Evolutionary conservation across 2,797 vertebrate species (phyloP).

Genomic region (Lateolabrax maculatus): DNA sequence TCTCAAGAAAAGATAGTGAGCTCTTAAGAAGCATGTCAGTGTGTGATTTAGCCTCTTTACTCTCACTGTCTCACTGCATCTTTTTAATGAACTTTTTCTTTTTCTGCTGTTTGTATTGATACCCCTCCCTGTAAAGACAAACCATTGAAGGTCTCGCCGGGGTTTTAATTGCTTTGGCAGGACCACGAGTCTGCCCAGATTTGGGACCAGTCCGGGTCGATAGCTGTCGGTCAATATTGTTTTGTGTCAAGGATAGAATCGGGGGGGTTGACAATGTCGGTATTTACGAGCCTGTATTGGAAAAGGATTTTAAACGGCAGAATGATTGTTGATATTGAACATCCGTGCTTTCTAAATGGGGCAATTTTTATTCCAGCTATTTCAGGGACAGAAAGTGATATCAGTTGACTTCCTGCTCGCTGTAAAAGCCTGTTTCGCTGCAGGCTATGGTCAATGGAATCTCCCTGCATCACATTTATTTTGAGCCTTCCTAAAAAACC

Average conservation of each 20-base stretch:
- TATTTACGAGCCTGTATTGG: conserved; percentile 67
- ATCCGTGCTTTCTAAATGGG: conserved; percentile 55
- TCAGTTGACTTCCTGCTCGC: conserved; percentile 41
- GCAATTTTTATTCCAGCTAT: conserved; percentile 45
- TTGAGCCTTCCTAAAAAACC: conserved; percentile 24
- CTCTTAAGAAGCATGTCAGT: not conserved
- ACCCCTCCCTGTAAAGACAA: conserved; percentile 42
- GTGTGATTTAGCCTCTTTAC: conserved; percentile 36
- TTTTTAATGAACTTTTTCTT: conserved; percentile 55
- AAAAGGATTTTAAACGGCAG: conserved; percentile 69
- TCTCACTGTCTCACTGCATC: conserved; percentile 22
- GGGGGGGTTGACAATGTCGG: conserved; percentile 26
- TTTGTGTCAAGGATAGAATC: conserved; percentile 65
- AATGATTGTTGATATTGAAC: conserved; percentile 70
- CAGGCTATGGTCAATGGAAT: conserved; percentile 36
- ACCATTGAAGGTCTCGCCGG: conserved; percentile 40
- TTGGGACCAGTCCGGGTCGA: conserved; percentile 64
- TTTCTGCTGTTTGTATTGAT: conserved; percentile 42
- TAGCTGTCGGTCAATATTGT: conserved; percentile 70
- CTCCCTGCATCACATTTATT: conserved; percentile 44
- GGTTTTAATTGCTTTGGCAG: conserved; percentile 77
- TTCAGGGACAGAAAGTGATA: conserved; percentile 48
- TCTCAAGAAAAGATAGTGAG: conserved; percentile 12
- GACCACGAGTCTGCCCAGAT: conserved; percentile 60
- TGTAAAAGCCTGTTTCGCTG: conserved; percentile 45